phyloP scores from a whole-genome alignment of 2,113 vertebrate genomes.

The Lates calcarifer region DNA sequence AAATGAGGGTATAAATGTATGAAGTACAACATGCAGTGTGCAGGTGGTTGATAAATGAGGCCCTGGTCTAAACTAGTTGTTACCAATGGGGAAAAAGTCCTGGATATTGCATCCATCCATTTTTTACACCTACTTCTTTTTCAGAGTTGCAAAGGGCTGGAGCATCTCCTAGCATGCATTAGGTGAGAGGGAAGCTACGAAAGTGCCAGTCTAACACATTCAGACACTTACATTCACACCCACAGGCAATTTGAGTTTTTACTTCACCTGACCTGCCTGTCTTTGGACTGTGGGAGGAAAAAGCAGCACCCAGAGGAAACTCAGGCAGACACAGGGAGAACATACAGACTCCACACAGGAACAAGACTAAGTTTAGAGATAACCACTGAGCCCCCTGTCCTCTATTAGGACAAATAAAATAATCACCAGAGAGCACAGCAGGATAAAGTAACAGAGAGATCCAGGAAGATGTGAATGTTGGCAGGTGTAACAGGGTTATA shows the following conservation, averaged over 20 bases:
- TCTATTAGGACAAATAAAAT: neutral
- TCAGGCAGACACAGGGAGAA: neutral
- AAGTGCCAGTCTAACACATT: neutral
- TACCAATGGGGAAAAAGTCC: neutral
- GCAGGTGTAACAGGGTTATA: neutral
- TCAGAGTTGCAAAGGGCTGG: neutral
- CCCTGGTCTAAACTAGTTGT: neutral
- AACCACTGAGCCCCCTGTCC: neutral
- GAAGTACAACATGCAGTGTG: neutral
- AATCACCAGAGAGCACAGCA: neutral
- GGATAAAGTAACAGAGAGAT: neutral
- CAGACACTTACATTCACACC: neutral
- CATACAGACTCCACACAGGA: neutral
- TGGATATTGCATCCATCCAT: neutral
- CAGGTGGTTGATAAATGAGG: neutral
- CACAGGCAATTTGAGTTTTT: neutral
- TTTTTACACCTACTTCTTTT: slow-evolving; percentile 18
- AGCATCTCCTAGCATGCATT: neutral
- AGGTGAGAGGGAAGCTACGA: neutral
- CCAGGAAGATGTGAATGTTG: slow-evolving; percentile 9
- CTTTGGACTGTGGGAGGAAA: neutral
- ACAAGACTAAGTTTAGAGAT: neutral
- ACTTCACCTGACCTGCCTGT: neutral
- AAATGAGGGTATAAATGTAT: neutral
- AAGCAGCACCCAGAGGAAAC: neutral